Evolutionary conservation across 30 jellyfish, hydroid and myxozoan species (phyloP).

Genomic region (Hydractinia echinata): DNA sequence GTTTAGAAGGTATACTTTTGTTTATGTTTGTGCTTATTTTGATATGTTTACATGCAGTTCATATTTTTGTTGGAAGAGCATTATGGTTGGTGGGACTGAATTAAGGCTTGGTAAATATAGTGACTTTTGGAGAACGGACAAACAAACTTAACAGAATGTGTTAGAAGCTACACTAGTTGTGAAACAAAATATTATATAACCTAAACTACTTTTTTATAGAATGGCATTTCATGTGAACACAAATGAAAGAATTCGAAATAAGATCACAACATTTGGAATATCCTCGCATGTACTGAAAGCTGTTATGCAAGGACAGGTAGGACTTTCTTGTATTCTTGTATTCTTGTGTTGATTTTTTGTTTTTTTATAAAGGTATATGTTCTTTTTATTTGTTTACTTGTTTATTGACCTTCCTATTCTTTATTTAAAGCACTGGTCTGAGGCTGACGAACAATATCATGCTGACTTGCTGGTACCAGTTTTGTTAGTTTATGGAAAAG

Average conservation of each 20-base stretch:
- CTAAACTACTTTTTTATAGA: slow-evolving; percentile 31
- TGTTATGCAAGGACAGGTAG: slow-evolving; percentile 99
- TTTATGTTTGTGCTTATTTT: background rate
- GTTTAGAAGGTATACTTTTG: slow-evolving; percentile 57
- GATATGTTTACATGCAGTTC: background rate
- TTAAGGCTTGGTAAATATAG: background rate
- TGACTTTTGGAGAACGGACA: background rate
- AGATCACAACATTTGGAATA: slow-evolving; percentile 47
- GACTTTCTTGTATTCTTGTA: background rate
- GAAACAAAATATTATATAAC: no score
- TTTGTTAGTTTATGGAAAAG: slow-evolving; percentile 66
- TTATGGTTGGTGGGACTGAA: background rate
- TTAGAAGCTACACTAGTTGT: no score
- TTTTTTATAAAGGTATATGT: background rate
- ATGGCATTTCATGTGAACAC: slow-evolving; percentile 85
- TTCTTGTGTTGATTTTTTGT: background rate
- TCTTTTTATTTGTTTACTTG: background rate
- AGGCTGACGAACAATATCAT: slow-evolving; percentile 80
- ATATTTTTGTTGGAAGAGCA: background rate
- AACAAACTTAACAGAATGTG: background rate
- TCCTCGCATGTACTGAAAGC: slow-evolving; percentile 80
- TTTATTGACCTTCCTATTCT: background rate
- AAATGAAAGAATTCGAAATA: background rate
- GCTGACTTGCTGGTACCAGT: slow-evolving; percentile 83
- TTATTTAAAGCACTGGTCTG: slow-evolving; percentile 76